These are phyloP conservation scores for Drosophila tropicalis DNA, from an alignment of 1,140 invertebrate genomes.

Conservation along the genomic window DNA sequence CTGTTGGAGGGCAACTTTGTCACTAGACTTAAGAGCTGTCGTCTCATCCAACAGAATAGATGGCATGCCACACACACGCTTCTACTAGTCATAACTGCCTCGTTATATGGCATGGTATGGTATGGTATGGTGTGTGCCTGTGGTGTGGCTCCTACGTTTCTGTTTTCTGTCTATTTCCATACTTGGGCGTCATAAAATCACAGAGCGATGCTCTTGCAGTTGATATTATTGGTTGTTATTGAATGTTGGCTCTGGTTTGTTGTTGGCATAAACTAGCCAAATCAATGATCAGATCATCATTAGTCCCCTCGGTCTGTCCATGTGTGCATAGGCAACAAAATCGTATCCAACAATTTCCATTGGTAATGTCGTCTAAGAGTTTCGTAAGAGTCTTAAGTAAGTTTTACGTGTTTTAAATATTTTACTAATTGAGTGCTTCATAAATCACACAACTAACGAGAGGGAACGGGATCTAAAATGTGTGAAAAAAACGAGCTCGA, in stretches of 20 bases:
- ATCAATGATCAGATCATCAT: constrained; percentile 65
- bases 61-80: constrained; percentile 71
- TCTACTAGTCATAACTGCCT: constrained; percentile 25
- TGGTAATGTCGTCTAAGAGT: constrained; percentile 61
- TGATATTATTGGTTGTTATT: constrained; percentile 61
- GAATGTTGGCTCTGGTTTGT: constrained; percentile 39
- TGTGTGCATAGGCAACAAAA: constrained; percentile 44
- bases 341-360: constrained; percentile 34
- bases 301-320: constrained; percentile 18
- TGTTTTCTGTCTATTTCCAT: constrained; percentile 43
- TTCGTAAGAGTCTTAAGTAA: constrained; percentile 38
- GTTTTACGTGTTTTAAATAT: constrained; percentile 52
- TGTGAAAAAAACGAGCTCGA: too few relatives aligned
- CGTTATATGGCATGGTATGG: too few relatives aligned
- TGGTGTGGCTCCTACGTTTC: constrained; percentile 6
- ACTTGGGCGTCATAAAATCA: constrained; percentile 56
- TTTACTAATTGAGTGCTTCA: constrained; percentile 51
- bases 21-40: constrained; percentile 61
- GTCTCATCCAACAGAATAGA: constrained; percentile 60
- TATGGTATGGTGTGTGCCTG: not conserved
- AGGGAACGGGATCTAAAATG: too few relatives aligned
- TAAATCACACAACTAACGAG: constrained; percentile 51
- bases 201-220: constrained; percentile 65
- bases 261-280: constrained; percentile 64
- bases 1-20: constrained; percentile 54